A percentile compares a stretch with the other conserved stretches of the same genome.
phyloP scores from a whole-genome alignment of 2,113 vertebrate genomes.

The Manacus vitellinus region DNA sequence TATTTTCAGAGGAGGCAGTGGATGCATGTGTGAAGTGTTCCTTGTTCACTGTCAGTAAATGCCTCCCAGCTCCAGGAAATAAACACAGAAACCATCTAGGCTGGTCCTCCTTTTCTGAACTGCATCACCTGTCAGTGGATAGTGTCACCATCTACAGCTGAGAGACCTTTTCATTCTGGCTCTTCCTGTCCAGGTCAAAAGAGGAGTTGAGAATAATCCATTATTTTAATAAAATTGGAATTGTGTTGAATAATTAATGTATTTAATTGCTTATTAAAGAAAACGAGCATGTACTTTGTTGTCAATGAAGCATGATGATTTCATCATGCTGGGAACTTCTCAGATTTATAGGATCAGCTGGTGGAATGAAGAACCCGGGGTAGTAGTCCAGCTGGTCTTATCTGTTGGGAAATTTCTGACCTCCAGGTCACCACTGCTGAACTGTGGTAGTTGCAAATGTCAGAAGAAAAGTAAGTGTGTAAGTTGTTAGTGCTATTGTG shows the following conservation, averaged over 20 bases:
- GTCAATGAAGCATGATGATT: not conserved
- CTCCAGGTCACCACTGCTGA: not conserved
- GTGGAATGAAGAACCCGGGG: not conserved
- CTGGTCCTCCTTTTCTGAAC: not conserved
- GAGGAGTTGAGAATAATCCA: not conserved
- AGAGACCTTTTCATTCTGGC: not conserved
- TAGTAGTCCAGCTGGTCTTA: not conserved
- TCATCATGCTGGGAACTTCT: not conserved
- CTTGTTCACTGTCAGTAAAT: not conserved
- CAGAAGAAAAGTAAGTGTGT: not conserved
- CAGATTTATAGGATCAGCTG: not conserved
- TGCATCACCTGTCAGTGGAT: not conserved
- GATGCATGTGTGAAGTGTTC: not conserved
- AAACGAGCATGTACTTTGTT: not conserved
- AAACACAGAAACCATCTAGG: not conserved
- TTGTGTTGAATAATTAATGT: not conserved
- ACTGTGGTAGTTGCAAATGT: not conserved
- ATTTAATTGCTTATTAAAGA: not conserved
- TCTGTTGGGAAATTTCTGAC: not conserved
- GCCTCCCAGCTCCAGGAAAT: not conserved
- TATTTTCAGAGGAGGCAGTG: not conserved
- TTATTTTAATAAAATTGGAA: not conserved
- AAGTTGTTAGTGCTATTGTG: not conserved
- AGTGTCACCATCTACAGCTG: not conserved
- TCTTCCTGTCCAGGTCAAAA: not conserved